Evolutionary conservation across 2,888 invertebrate species (phyloP).

Genomic region (Drymonia ruficornis): DNA sequence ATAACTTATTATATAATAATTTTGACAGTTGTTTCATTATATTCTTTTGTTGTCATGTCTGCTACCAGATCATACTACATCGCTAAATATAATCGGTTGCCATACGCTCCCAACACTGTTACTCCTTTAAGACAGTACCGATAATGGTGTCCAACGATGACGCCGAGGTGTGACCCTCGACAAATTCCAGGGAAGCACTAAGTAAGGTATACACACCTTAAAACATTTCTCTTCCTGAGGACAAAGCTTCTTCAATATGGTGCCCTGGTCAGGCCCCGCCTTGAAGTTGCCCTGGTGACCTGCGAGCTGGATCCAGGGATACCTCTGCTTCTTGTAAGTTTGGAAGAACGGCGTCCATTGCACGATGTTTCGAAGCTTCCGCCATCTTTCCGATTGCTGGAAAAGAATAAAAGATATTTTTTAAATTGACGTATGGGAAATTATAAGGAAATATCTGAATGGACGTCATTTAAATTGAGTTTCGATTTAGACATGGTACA

Average conservation of each 20-base stretch:
- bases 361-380: constrained; percentile 96
- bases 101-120: too few relatives aligned
- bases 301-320: constrained; percentile 98
- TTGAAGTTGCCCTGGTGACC: constrained; percentile 98
- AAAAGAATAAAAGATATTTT: constrained; percentile 57
- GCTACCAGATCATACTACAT: too few relatives aligned
- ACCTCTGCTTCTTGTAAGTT: constrained; percentile 97
- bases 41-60: too few relatives aligned
- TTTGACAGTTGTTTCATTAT: neutral
- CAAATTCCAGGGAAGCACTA: too few relatives aligned
- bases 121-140: too few relatives aligned
- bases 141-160: too few relatives aligned
- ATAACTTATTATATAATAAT: neutral
- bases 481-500: too few relatives aligned
- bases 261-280: constrained; percentile 96
- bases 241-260: constrained; percentile 96
- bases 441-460: neutral
- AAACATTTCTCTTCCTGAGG: constrained; percentile 96
- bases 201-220: constrained; percentile 81
- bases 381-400: constrained; percentile 95
- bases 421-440: constrained; percentile 5
- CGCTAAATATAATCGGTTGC: too few relatives aligned
- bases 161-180: too few relatives aligned
- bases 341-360: constrained; percentile 99
- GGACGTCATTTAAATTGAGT: too few relatives aligned